Evolutionary conservation across 2,113 vertebrate species (phyloP).

Genomic region (Nycticebus coucang): DNA sequence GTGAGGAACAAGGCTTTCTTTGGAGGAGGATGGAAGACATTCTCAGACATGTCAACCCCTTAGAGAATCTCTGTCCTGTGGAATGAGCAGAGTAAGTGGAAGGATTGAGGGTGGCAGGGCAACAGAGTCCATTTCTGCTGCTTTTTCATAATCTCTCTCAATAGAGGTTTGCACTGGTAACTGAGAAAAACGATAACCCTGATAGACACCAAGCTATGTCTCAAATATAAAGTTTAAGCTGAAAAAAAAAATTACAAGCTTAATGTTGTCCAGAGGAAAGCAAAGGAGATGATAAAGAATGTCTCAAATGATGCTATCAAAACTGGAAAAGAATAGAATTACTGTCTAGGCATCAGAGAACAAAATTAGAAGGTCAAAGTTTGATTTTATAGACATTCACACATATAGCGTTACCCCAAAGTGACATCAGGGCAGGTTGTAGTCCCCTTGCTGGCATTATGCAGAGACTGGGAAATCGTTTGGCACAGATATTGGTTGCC

Average conservation of each 20-base stretch:
- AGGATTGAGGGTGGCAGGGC: too few relatives aligned
- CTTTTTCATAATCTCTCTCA: not conserved
- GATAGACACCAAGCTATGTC: too few relatives aligned
- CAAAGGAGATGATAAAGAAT: not conserved
- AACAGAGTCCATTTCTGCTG: not conserved
- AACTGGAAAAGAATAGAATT: not conserved
- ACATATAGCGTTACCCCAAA: not conserved
- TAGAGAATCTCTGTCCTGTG: not conserved
- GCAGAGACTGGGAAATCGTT: not conserved
- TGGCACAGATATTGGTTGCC: not conserved
- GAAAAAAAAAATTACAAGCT: not conserved
- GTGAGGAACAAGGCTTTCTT: not conserved
- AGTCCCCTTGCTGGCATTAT: not conserved
- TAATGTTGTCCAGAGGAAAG: not conserved
- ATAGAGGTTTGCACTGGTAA: not conserved
- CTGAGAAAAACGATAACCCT: not conserved
- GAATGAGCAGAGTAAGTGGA: not conserved
- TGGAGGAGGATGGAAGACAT: not conserved
- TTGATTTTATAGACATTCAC: not conserved
- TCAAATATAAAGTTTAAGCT: not conserved
- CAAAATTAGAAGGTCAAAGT: not conserved
- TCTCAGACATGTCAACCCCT: fast-evolving
- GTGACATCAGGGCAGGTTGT: too few relatives aligned
- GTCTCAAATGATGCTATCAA: not conserved
- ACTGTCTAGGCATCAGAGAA: not conserved